Evolutionary conservation across 2,797 vertebrate species (phyloP).

Genomic region (Halcyon badia): DNA sequence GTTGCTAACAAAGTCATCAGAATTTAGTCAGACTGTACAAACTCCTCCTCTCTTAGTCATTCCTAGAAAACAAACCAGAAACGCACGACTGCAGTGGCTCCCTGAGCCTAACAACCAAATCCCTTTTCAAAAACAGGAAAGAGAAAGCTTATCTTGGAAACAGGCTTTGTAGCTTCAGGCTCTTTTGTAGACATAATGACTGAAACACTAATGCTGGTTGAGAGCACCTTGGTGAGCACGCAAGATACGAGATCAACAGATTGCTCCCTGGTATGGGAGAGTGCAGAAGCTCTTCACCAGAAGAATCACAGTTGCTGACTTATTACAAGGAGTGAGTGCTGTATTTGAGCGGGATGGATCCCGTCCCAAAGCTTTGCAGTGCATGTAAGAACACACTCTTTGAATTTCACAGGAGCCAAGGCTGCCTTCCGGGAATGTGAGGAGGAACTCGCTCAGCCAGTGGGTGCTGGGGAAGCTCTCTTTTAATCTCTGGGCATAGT

Average conservation of each 20-base stretch:
- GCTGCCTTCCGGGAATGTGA: neutral
- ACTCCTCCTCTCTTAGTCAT: constrained; percentile 63
- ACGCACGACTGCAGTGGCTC: neutral
- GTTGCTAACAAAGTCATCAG: constrained; percentile 29
- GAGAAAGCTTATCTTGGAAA: constrained; percentile 13
- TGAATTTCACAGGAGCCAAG: neutral
- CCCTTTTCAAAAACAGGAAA: constrained; percentile 35
- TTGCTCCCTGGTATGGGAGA: neutral
- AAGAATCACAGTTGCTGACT: neutral
- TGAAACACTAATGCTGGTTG: neutral
- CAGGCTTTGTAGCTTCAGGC: neutral
- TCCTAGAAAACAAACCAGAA: constrained; percentile 67
- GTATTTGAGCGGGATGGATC: neutral
- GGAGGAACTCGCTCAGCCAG: neutral
- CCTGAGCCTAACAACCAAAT: neutral
- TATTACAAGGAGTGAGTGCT: accelerated
- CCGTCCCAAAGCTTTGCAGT: neutral
- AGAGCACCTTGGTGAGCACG: accelerated
- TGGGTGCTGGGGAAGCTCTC: neutral
- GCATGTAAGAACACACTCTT: neutral
- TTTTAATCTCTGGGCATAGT: neutral
- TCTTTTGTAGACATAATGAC: neutral
- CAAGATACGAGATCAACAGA: neutral
- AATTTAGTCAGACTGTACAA: neutral
- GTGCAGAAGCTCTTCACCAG: neutral